A percentile compares a stretch with the other conserved stretches of the same genome.
Evolutionary conservation across 2,888 invertebrate genomes (phyloP).

Genomic region (Bembecia ichneumoniformis): DNA sequence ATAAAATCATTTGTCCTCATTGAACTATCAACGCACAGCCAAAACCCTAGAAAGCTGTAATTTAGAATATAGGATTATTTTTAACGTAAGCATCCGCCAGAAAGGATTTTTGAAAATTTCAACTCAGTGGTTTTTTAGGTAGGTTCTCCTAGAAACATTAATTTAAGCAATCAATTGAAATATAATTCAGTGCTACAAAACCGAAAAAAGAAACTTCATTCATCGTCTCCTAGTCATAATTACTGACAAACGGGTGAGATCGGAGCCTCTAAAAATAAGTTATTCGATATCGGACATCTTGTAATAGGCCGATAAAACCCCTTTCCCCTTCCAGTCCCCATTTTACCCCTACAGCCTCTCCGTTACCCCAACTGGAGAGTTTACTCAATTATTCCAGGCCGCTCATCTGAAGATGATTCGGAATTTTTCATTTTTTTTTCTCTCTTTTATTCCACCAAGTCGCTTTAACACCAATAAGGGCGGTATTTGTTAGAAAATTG

Average conservation of each 20-base stretch:
- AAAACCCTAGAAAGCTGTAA: no score
- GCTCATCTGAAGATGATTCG: conserved; percentile 34
- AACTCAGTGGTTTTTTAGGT: no score
- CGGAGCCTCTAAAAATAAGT: conserved; percentile 7
- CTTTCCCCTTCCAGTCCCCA: neutral
- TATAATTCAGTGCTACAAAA: no score
- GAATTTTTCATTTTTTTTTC: neutral
- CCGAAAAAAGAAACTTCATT: neutral
- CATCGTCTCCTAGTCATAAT: conserved; percentile 5
- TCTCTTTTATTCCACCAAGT: neutral
- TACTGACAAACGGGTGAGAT: conserved; percentile 4
- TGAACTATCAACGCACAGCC: no score
- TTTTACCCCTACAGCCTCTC: conserved; percentile 4
- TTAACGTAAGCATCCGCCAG: no score
- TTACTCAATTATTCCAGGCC: conserved; percentile 43
- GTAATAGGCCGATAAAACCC: neutral
- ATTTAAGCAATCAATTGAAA: no score
- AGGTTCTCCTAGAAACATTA: no score
- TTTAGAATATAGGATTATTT: no score
- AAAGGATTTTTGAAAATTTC: no score
- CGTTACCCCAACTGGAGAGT: conserved; percentile 13
- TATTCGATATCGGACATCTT: conserved; percentile 5
- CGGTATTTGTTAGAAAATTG: no score
- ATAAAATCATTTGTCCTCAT: no score
- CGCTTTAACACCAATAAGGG: neutral